Evolutionary conservation across 2,797 vertebrate species (phyloP), one percentile per base, ranked within the genome.

Genomic region (Xenops minutus): DNA sequence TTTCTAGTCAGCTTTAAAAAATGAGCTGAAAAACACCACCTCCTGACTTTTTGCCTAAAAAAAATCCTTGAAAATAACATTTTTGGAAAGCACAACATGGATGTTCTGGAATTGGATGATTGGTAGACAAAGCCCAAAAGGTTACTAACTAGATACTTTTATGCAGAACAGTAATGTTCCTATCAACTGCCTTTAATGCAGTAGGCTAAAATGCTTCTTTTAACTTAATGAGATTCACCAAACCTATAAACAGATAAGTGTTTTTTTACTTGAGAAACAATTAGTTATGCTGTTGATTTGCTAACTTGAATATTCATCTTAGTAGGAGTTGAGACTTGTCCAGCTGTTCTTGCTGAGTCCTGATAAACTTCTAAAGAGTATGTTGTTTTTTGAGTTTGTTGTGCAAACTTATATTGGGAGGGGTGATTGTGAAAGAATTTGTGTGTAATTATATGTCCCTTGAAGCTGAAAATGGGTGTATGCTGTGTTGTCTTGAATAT

Each of bases 381-480:
- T 89, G 91, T 77, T 43, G 94, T 94, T 95, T 95, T 94, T 93
- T 96, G 80, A 78, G 52, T 97, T 96, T 96, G 80, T 95, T 97
- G 94, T 96, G 95, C 96, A 97, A 97, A 97, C 93, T 91, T 92
- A 77, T 7, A 51, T 85, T 96, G 96, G 94, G 94, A 96, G 95
- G 95, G 71, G 93, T 71, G 82, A 85, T 97, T 97, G 95, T 96
- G 96, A 95, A 97, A 97, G 96, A 93, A 94, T 96, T 92, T 90
- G 92, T 86, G 67, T 88, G 87, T 95, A 88, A 77, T 93, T 96
- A 91, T 67, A 71, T 63, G 75, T 94, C 94, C 62, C 88, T 92
- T 89, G 86, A 95, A 96, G 86, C 77, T 82, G 93, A 91, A 95
- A 95, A 96, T 89, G 88, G 75, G 82, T 91, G 44, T 86, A 90